Percentiles rank a stretch among this genome's conserved stretches.
Evolutionary conservation across 2,113 vertebrate genomes (phyloP).

Genomic region (Phyllostomus hastatus): DNA sequence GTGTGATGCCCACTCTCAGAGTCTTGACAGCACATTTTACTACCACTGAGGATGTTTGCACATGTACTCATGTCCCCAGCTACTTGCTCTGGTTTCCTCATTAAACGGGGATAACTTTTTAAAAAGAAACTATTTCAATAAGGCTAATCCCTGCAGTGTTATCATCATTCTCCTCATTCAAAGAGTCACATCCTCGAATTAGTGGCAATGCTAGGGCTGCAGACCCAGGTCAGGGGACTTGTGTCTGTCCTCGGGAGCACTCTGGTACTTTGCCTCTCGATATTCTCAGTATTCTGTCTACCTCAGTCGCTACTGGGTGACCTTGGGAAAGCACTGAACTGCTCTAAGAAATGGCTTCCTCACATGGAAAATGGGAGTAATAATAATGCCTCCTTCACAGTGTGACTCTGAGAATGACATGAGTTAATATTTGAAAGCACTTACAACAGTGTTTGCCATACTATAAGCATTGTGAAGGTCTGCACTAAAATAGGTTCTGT

Average conservation of each 20-base stretch:
- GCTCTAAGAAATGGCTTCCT: background rate
- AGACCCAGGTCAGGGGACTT: background rate
- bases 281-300: background rate
- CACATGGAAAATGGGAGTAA: background rate
- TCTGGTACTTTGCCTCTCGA: background rate
- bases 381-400: background rate
- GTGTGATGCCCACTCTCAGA: background rate
- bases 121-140: background rate
- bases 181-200: accelerated
- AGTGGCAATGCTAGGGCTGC: background rate
- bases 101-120: background rate
- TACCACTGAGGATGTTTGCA: background rate
- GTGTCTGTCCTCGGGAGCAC: background rate
- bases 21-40: background rate
- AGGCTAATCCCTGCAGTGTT: background rate
- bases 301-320: background rate
- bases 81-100: background rate
- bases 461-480: background rate
- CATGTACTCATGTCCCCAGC: background rate
- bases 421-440: background rate
- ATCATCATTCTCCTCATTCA: background rate
- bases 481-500: background rate
- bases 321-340: background rate
- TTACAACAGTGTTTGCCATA: background rate
- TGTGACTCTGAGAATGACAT: background rate